Conservation (phyloP, 2,888 invertebrate genomes). For the Ctenicera cuprea region DNA sequence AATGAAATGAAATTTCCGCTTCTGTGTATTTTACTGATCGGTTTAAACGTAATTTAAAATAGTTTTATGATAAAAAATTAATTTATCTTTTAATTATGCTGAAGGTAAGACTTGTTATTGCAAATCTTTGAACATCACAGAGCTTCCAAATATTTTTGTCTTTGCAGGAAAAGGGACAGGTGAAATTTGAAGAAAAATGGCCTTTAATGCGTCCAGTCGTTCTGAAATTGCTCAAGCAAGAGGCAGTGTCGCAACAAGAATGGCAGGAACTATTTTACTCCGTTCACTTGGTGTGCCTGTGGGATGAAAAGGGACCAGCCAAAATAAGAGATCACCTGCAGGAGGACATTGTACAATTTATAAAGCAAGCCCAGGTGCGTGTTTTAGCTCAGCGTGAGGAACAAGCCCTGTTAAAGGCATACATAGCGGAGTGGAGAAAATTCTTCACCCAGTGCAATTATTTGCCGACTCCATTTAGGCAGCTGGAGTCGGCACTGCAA, state of each 20-base stretch:
- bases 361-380: slow-evolving; percentile 92
- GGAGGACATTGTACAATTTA: slow-evolving; percentile 95
- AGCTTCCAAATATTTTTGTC: neutral
- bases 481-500: slow-evolving; percentile 90
- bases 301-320: slow-evolving; percentile 96
- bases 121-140: neutral
- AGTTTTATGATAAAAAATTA: neutral
- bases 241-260: slow-evolving; percentile 93
- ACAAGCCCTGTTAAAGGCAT: slow-evolving; percentile 95
- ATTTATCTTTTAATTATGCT: slow-evolving; percentile 48
- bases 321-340: slow-evolving; percentile 93
- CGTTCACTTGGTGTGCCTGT: slow-evolving; percentile 96
- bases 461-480: slow-evolving; percentile 95
- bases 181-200: slow-evolving; percentile 97
- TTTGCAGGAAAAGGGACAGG: slow-evolving; percentile 84
- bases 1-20: slow-evolving; percentile 7
- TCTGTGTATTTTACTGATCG: neutral
- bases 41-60: neutral
- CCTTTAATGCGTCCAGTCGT: slow-evolving; percentile 95
- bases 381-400: slow-evolving; percentile 95
- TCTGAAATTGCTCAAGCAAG: slow-evolving; percentile 93
- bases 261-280: slow-evolving; percentile 99
- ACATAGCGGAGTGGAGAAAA: slow-evolving; percentile 98
- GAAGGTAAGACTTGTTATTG: slow-evolving; percentile 47
- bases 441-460: slow-evolving; percentile 99